Percentiles rank a stretch among this genome's conserved stretches.
Evolutionary conservation across 2,113 vertebrate genomes (phyloP).

Genomic region (Rhinolophus ferrumequinum): DNA sequence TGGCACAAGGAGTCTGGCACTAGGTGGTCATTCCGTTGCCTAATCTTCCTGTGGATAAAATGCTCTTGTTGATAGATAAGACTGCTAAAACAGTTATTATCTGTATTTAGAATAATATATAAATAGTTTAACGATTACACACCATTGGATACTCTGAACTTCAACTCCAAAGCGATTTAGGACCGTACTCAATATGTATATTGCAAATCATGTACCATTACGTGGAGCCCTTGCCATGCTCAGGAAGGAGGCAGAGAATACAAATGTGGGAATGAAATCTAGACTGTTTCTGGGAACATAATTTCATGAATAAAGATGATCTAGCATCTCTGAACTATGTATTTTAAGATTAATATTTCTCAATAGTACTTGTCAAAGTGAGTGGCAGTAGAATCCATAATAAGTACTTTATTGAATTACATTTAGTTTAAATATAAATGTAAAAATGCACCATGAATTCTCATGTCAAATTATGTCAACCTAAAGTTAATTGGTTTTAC

Average conservation of each 20-base stretch:
- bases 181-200: background rate
- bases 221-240: background rate
- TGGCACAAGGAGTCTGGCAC: background rate
- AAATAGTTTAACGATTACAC: background rate
- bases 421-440: slow-evolving; percentile 74
- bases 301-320: slow-evolving; percentile 79
- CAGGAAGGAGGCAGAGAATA: background rate
- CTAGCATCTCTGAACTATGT: slow-evolving; percentile 63
- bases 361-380: slow-evolving; percentile 78
- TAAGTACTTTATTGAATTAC: slow-evolving; percentile 79
- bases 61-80: slow-evolving; percentile 33
- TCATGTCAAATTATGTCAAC: slow-evolving; percentile 72
- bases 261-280: slow-evolving; percentile 55
- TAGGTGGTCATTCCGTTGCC: background rate
- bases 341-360: slow-evolving; percentile 80
- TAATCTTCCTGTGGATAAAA: background rate
- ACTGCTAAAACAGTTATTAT: slow-evolving; percentile 5
- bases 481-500: slow-evolving; percentile 63
- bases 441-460: slow-evolving; percentile 68
- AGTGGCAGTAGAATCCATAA: slow-evolving; percentile 75
- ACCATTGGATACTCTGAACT: background rate
- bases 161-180: background rate
- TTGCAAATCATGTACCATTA: background rate
- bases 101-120: background rate
- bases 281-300: slow-evolving; percentile 64